Evolutionary conservation across 2,888 invertebrate species (phyloP).

Genomic region (Sicus ferrugineus): DNA sequence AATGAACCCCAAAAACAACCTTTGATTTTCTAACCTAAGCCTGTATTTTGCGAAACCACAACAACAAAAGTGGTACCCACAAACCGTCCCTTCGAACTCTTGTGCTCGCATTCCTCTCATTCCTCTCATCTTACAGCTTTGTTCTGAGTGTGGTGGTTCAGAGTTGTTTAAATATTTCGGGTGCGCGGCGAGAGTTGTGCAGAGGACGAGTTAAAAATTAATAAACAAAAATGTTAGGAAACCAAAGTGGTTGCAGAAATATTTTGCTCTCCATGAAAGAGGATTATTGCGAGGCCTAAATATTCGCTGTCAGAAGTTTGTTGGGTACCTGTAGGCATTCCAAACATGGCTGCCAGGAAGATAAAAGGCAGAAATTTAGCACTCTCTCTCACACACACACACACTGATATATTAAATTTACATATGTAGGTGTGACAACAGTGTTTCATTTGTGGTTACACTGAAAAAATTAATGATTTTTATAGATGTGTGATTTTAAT

Average conservation of each 20-base stretch:
- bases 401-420: background rate
- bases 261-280: background rate
- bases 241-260: background rate
- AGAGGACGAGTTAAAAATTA: background rate
- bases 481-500: too few species aligned
- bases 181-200: background rate
- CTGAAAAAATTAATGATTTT: too few species aligned
- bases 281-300: too few species aligned
- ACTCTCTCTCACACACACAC: background rate
- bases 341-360: background rate
- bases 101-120: background rate
- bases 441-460: too few species aligned
- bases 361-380: background rate
- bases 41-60: background rate
- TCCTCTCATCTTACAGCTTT: background rate
- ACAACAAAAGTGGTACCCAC: background rate
- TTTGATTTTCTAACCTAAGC: background rate
- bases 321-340: background rate
- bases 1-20: background rate
- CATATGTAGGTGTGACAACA: background rate
- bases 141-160: background rate
- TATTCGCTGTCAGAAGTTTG: background rate
- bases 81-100: background rate
- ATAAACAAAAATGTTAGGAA: background rate
- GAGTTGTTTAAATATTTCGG: background rate